Conservation (phyloP, 2,113 vertebrate genomes). For the Pteronura brasiliensis region DNA sequence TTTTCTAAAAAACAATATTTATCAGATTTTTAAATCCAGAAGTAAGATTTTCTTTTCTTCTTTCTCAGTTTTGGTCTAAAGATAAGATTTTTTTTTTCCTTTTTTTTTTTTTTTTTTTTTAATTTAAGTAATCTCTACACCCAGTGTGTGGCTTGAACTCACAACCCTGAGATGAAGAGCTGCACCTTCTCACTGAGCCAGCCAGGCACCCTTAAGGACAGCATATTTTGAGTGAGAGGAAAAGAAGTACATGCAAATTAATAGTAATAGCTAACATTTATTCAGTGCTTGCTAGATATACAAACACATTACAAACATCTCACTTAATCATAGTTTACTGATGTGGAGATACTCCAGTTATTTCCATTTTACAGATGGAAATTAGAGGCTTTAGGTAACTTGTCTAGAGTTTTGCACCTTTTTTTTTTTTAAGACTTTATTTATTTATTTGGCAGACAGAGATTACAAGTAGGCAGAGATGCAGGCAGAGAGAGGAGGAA, state of each 20-base stretch:
- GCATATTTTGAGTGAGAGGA: not conserved
- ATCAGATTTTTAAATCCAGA: conserved; percentile 57
- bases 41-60: not conserved
- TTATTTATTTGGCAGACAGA: too few relatives aligned
- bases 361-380: not conserved
- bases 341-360: not conserved
- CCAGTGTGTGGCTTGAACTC: not conserved
- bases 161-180: not conserved
- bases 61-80: not conserved
- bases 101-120: not conserved
- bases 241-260: not conserved
- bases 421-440: too few relatives aligned
- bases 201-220: not conserved
- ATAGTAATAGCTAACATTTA: not conserved
- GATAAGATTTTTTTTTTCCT: not conserved
- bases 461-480: too few relatives aligned
- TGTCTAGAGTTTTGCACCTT: not conserved
- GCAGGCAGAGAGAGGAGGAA: too few relatives aligned
- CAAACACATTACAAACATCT: not conserved
- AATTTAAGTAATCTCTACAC: not conserved
- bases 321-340: not conserved
- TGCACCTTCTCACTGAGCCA: not conserved
- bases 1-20: conserved; percentile 30
- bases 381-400: not conserved
- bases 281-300: not conserved